Evolutionary conservation across 2,113 vertebrate genomes (phyloP), one percentile per base, ranked within the genome.

Genomic region (Engystomops pustulosus): DNA sequence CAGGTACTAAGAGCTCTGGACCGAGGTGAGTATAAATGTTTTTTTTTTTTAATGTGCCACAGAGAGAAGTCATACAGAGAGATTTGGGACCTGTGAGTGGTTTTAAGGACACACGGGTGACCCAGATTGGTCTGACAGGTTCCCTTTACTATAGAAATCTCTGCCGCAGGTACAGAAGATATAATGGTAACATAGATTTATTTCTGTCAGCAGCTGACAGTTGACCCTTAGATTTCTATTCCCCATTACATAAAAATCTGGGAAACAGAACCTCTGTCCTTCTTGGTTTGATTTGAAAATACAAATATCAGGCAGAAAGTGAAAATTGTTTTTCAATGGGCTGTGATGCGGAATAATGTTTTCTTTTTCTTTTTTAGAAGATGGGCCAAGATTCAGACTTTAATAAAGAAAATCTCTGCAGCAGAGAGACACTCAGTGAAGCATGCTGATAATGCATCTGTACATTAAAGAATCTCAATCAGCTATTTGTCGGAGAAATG

Each of bases 401-500:
- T 87, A 84, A 47, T 90, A 81, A 87, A 85, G 79, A 72, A 83
- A 87, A 58, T 3, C 82, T 80, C 79, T 83, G 79, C 6, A 34
- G 14, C 55, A 47, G 10, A 85, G 67, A 0, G 1, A 23, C 25
- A n/a, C 67, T 86, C 88, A 80, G 76, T 85, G 87, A 87, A 87
- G 68, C 86, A 75, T 58, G 36, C 0, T 86, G 84, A 38, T 79
- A 81, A 84, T 5, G 3, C 7, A 78, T 49, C 77, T 86, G n/a
- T 83, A 83, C 79, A 83, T 0, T 69, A 85, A 89, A 30, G 76
- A 78, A 80, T 86, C 8, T 86, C 86, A 88, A 87, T 88, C 81
- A 87, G 74, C 87, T 87, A 91, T 81, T 11, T 86, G 72, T 45
- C 38, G 51, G 49, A 55, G 85, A 27, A 84, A 53, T 87, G 89